phyloP scores from a whole-genome alignment of 2,113 vertebrate genomes.

The Vulpes ferrilata region DNA sequence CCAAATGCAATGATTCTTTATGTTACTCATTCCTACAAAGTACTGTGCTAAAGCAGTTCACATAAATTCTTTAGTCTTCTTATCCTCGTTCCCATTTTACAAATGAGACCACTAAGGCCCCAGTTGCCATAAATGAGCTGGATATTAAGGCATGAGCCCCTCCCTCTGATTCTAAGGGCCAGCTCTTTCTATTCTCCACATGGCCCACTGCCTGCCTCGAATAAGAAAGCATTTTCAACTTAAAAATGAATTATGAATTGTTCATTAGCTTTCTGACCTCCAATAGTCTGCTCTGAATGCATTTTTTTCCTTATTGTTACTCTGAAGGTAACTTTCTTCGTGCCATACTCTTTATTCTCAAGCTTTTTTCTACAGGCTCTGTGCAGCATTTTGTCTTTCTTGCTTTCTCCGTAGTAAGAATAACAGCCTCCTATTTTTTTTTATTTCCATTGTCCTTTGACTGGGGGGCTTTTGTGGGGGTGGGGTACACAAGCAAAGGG shows the following conservation, averaged over 20 bases:
- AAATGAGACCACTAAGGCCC: neutral
- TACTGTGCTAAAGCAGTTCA: neutral
- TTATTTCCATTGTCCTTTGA: constrained; percentile 52
- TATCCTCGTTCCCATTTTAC: neutral
- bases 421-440: neutral
- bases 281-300: neutral
- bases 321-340: neutral
- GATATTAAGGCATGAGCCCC: neutral
- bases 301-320: neutral
- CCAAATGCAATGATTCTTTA: neutral
- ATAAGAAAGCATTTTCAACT: neutral
- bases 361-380: neutral
- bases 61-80: neutral
- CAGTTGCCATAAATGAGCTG: neutral
- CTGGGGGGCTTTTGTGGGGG: neutral
- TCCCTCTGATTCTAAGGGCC: neutral
- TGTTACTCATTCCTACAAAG: neutral
- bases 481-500: too few species aligned
- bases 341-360: neutral
- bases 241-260: neutral
- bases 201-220: neutral
- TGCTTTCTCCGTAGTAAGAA: neutral
- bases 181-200: neutral
- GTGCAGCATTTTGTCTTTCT: neutral
- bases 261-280: neutral